Conservation (phyloP, 2,797 vertebrate genomes). For the Myotis daubentonii region DNA sequence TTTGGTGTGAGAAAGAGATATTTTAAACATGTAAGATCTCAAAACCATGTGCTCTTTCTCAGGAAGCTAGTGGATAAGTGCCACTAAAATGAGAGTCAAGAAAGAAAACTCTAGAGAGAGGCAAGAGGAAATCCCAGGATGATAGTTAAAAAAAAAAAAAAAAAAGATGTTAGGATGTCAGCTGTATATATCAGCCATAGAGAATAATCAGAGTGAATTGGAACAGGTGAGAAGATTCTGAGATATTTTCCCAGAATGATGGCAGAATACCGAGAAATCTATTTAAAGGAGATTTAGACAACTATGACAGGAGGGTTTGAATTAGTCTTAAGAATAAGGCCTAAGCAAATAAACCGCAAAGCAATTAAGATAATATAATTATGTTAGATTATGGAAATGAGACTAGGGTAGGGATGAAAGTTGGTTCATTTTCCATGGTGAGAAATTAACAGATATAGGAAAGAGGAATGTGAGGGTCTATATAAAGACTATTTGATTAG, state of each 20-base stretch:
- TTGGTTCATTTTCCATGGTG: not conserved
- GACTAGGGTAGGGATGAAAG: not conserved
- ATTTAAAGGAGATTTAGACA: conserved; percentile 16
- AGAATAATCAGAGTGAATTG: not conserved
- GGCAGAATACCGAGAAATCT: conserved; percentile 12
- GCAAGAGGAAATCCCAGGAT: conserved; percentile 11
- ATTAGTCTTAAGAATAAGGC: not conserved
- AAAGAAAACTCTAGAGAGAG: conserved; percentile 49
- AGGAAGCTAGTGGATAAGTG: conserved; percentile 24
- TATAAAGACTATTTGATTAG: conserved; percentile 39
- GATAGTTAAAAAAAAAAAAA: not conserved
- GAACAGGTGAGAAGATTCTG: not conserved
- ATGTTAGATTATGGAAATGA: conserved; percentile 28
- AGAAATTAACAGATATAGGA: not conserved
- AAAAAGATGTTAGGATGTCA: not conserved
- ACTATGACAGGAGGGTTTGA: not conserved
- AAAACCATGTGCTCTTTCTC: conserved; percentile 46
- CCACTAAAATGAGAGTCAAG: conserved; percentile 43
- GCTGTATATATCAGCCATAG: not conserved
- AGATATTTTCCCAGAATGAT: not conserved
- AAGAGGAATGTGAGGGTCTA: not conserved
- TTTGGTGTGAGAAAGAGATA: conserved; percentile 38
- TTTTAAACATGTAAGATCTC: conserved; percentile 44
- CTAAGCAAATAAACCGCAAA: conserved; percentile 9
- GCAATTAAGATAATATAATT: not conserved